Base-by-base conservation (phyloP, 2,113 vertebrate genomes). In the Tetrax tetrax region DNA sequence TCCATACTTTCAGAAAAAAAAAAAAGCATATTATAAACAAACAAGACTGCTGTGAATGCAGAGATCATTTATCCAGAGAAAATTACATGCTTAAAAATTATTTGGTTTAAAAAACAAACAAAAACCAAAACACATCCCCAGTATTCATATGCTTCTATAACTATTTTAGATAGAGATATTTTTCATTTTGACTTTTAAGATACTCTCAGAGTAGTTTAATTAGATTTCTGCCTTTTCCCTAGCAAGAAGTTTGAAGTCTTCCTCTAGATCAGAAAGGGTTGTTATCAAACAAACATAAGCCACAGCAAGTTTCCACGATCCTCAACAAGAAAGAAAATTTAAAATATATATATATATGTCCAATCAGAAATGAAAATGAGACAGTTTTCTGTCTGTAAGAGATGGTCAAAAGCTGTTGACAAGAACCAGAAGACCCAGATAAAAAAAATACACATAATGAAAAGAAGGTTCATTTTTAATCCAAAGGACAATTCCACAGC, bases 401-500 rank as follows among this genome's bases (percentile, higher is more conserved):
- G 63, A 90, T 54, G 22, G 19, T 68, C n/a, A 68, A 89, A 96
- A 76, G 24, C n/a, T 65, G 45, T 70, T 91, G 41, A 78, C 35
- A 77, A 54, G 37, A 87, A 96, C 18, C 33, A 72, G 72, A 92
- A 91, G 61, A 78, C 38, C 24, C 38, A 59, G 35, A 29, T 81
- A n/a, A 85, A 83, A 70, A 66, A 63, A 28, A 12, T 22, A 48
- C 18, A 77, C 11, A 70, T 38, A 75, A 90, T 66, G 54, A 89
- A 88, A 90, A 91, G 21, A 79, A 78, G 6, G 18, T 95, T 84
- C 23, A 75, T 86, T 81, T 95, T 82, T 35, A 91, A 77, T 79
- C 63, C 66, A 85, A 72, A 45, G 47, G 59, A 94, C n/a, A 95
- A 89, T 87, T 97, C 66, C 74, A 94, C 83, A 89, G 94, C 61